These are phyloP conservation scores for Reticulitermes speratus DNA, from an alignment of 1,140 invertebrate genomes.

Conservation along the genomic window DNA sequence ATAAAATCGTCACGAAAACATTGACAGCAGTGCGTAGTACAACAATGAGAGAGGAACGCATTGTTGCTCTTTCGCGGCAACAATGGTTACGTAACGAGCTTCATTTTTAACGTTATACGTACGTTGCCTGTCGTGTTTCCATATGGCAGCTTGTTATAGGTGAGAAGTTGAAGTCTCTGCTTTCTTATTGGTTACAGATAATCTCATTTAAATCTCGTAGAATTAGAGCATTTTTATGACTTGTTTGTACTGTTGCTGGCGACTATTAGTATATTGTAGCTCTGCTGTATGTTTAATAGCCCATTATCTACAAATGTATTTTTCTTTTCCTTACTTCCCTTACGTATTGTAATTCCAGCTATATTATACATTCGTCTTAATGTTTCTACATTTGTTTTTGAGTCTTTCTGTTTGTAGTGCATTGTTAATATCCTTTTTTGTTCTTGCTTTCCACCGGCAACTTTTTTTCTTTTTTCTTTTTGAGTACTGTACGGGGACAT, in stretches of 20 bases:
- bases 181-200: too few relatives aligned
- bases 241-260: background rate
- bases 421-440: background rate
- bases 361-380: background rate
- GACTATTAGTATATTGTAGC: background rate
- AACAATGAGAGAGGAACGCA: too few relatives aligned
- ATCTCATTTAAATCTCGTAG: too few relatives aligned
- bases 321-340: background rate
- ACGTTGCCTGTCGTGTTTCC: too few relatives aligned
- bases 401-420: background rate
- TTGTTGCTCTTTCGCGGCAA: too few relatives aligned
- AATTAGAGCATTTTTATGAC: background rate
- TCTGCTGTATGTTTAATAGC: background rate
- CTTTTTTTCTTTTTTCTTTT: background rate
- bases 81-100: too few relatives aligned
- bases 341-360: background rate
- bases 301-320: background rate
- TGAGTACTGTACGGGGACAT: background rate
- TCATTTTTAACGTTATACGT: too few relatives aligned
- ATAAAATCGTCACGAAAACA: too few relatives aligned
- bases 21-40: too few relatives aligned
- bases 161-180: too few relatives aligned
- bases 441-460: background rate
- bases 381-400: background rate
- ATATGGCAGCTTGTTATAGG: too few relatives aligned